These are phyloP conservation scores for Myocastor coypus DNA, from an alignment of 2,113 vertebrate genomes.

Conservation along the genomic window DNA sequence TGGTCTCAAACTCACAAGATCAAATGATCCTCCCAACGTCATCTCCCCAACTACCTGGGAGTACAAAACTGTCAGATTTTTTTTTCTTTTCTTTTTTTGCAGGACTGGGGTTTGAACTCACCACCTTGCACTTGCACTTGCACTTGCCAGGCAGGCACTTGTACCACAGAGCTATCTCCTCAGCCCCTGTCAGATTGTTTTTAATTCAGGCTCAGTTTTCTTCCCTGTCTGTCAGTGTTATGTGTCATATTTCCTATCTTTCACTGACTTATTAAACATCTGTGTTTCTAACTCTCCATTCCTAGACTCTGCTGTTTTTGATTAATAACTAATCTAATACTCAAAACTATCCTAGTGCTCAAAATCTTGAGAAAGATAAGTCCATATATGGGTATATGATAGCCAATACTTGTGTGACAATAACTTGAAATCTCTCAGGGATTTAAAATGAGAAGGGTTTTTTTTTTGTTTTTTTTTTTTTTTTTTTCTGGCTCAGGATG, in stretches of 20 bases:
- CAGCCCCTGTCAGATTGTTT: background rate
- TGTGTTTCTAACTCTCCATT: slow-evolving; percentile 24
- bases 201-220: background rate
- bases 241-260: slow-evolving; percentile 12
- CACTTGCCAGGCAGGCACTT: too few species aligned
- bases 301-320: slow-evolving; percentile 6
- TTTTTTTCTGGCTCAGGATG: too few species aligned
- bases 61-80: background rate
- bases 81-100: too few species aligned
- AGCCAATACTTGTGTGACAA: background rate
- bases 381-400: slow-evolving; percentile 4
- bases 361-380: slow-evolving; percentile 21
- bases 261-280: background rate
- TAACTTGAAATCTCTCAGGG: slow-evolving; percentile 1
- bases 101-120: too few species aligned
- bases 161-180: too few species aligned
- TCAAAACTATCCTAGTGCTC: background rate
- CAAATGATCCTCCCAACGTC: background rate
- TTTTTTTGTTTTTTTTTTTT: too few species aligned
- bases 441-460: background rate
- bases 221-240: background rate
- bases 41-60: background rate
- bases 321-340: slow-evolving; percentile 17
- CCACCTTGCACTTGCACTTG: too few species aligned
- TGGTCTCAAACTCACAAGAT: background rate